Base-by-base conservation (phyloP, 2,797 vertebrate genomes). In the Aselliscus stoliczkanus region DNA sequence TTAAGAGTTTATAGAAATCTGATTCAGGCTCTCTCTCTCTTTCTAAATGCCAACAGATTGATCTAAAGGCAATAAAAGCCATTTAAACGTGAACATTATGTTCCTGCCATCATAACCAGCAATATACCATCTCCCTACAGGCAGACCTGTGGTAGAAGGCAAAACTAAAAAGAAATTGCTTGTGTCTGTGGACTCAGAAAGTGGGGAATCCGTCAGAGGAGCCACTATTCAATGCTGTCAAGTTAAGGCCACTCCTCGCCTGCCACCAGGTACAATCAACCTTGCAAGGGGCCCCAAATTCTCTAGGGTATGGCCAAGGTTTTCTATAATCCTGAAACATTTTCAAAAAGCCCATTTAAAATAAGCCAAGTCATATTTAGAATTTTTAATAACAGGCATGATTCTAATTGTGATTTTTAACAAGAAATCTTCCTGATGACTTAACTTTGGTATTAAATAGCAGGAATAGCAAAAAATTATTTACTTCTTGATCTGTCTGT, bases 1-100 rank as follows among this genome's bases (percentile, higher is more conserved):
- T 94, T 87, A 83, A 89, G 69, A 89, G 44, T 93, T 95, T 37
- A 88, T 37, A 88, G 56, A 81, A 90, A 31, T 34, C 14, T 88
- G 73, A 95, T 64, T 64, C 44, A 79, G 47, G 64, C 20, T 64
- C 39, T 73, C 39, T 69, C 91, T 86, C 88, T 90, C 42, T 93
- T 96, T 62, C 72, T 91, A 34, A 69, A 94, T 69, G 76, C 12
- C 84, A 87, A 85, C 2, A 62, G 44, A 70, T 13, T 84, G 60
- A 87, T 62, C 47, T 42, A 44, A 88, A 27, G 25, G 67, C 69
- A 88, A 64, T 31, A 85, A 86, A 88, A 75, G 52, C 56, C 52
- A 85, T 29, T 96, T 84, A 62, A 90, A 88, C 64, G 10, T 60
- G 83, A 92, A 29, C n/a, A 54, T 39, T 18, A 23, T 70, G 65